These are phyloP conservation scores for Akabosia matsudoensis DNA, from an alignment of 1,140 invertebrate species.

Conservation along the genomic window DNA sequence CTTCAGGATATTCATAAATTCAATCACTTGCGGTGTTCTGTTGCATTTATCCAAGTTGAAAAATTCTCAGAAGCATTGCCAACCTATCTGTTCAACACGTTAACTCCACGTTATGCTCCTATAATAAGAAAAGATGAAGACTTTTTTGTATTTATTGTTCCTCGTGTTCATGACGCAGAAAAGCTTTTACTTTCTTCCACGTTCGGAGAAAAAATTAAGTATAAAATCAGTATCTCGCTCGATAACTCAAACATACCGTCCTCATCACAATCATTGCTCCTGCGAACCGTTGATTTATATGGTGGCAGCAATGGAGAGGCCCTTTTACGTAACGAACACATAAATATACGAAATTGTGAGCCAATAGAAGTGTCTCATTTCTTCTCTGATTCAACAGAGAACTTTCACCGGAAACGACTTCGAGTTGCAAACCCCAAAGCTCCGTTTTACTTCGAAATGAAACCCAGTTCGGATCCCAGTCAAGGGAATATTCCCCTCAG, in stretches of 20 bases:
- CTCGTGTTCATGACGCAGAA: neutral
- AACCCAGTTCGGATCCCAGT: neutral
- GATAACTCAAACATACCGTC: neutral
- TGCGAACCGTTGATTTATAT: neutral
- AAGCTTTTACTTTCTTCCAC: neutral
- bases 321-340: neutral
- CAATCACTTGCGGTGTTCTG: no score
- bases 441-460: conserved; percentile 6
- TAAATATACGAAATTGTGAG: neutral
- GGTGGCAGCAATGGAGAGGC: neutral
- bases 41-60: neutral
- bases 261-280: no score
- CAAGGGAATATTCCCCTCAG: neutral
- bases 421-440: neutral
- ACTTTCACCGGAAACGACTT: neutral
- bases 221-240: neutral
- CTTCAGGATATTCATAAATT: neutral
- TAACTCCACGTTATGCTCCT: neutral
- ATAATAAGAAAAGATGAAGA: conserved; percentile 18
- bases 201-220: neutral
- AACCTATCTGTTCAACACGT: neutral
- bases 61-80: neutral
- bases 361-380: neutral
- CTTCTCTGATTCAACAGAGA: neutral
- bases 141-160: neutral